Conservation (phyloP, 1,140 invertebrate species). For the Asobara japonica region DNA sequence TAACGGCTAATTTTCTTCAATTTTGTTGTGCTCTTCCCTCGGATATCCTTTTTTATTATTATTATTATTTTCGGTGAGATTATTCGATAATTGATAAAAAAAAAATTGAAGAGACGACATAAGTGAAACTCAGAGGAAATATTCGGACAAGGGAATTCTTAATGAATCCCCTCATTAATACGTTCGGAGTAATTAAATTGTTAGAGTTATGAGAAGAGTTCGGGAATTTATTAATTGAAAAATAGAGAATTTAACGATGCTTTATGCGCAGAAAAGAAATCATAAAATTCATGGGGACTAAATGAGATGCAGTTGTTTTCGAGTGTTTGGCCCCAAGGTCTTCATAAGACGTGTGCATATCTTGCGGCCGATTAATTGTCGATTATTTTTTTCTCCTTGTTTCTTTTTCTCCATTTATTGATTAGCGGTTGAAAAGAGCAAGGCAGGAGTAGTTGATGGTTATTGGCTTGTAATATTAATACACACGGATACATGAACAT, state of each 20-base stretch:
- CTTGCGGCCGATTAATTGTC: conserved; percentile 24
- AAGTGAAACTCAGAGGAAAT: background rate
- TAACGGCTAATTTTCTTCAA: conserved; percentile 6
- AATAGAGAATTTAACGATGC: background rate
- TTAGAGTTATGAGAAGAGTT: background rate
- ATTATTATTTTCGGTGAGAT: background rate
- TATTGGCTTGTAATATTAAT: conserved; percentile 58
- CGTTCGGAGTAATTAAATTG: background rate
- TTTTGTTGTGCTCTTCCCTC: background rate
- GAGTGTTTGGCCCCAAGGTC: conserved; percentile 24
- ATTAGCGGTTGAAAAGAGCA: conserved; percentile 19
- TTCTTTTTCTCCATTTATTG: conserved; percentile 10
- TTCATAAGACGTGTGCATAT: background rate
- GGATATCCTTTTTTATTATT: background rate
- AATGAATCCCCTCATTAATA: conserved; percentile 12
- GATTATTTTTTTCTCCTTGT: conserved; percentile 20
- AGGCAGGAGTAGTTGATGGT: conserved; percentile 51
- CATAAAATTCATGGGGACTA: background rate
- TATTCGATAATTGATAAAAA: background rate
- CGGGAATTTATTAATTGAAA: background rate
- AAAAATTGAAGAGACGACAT: background rate
- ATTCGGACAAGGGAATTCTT: background rate
- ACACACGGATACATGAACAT: conserved; percentile 11
- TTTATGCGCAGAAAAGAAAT: background rate
- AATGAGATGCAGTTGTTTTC: conserved; percentile 25